These are phyloP conservation scores for Megalonaias nervosa DNA, from an alignment of 1,140 invertebrate genomes.

Conservation along the genomic window DNA sequence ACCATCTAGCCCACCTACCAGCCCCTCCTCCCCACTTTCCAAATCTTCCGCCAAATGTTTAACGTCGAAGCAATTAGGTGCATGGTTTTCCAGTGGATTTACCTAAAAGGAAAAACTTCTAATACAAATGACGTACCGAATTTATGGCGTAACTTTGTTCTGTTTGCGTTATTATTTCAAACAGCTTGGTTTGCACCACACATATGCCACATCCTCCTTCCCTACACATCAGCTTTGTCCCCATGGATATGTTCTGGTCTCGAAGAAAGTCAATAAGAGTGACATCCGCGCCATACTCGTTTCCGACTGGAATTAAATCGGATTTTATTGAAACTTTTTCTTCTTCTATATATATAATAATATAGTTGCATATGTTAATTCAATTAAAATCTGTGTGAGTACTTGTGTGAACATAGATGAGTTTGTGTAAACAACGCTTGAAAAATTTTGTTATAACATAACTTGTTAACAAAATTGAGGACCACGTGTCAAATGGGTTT, in stretches of 20 bases:
- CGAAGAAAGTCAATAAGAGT: constrained; percentile 52
- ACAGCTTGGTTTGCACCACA: constrained; percentile 78
- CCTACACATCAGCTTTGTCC: constrained; percentile 82
- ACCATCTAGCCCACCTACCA: too few relatives aligned
- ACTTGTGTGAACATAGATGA: too few relatives aligned
- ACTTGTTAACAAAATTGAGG: too few relatives aligned
- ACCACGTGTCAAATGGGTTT: too few relatives aligned
- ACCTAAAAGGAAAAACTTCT: not conserved
- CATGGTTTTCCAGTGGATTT: not conserved
- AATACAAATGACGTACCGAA: constrained; percentile 76
- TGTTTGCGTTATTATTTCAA: constrained; percentile 74
- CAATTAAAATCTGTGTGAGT: too few relatives aligned
- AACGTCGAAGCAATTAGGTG: not conserved
- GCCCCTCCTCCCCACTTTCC: too few relatives aligned
- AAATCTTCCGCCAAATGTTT: too few relatives aligned
- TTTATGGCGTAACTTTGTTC: constrained; percentile 79
- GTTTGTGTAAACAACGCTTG: too few relatives aligned
- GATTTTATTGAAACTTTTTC: too few relatives aligned
- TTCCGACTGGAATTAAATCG: constrained; percentile 3
- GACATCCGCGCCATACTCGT: constrained; percentile 37
- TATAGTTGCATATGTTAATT: too few relatives aligned
- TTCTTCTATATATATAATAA: too few relatives aligned
- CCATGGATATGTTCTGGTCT: constrained; percentile 77
- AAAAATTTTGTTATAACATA: too few relatives aligned
- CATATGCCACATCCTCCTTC: constrained; percentile 90